Base-by-base conservation (phyloP, 92 coral and sea anemone genomes). In the Actinostola sp. region DNA sequence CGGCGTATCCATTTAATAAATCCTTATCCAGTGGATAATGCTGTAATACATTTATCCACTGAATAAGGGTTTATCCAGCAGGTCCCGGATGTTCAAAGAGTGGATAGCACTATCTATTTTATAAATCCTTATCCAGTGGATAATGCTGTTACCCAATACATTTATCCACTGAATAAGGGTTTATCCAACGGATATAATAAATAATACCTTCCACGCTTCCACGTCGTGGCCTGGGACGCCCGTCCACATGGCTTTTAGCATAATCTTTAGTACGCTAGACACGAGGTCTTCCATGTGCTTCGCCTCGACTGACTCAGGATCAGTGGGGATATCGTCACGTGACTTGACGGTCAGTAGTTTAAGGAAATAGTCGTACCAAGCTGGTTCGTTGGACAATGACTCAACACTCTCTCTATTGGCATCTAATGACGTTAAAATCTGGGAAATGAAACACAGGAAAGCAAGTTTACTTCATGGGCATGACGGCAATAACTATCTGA, bases 171-270 rank as follows among this genome's bases (percentile, higher is more conserved):
- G 45, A 39, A 39, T 39, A 39, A 39, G 14, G 14, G 7, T 39
- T 7, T 14, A 39, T 7, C 45, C 7, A 20, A 4, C 0, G 17
- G 9, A 24, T 24, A 16, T 2, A n/a, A 43, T 8, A 6, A 2
- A 14, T 2, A 19, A 11, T 56, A 89, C 98, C 95, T 82, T 94
- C 98, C 98, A 94, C 10, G 92, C 91, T 17, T 74, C 81, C 41
- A 91, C 87, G 48, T 84, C 94, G 53, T 88, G 89, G 25, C 98
- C 98, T 13, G 69, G 92, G 2, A 94, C 68, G 21, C 98, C 98
- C 52, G 70, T 84, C 98, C 98, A 94, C 88, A 94, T 80, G 41
- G 88, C 93, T 43, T 84, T 76, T 63, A 88, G 88, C 61, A 91
- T 82, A 28, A 94, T 87, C 67, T 92, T 89, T 81, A 94, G 59